These are phyloP conservation scores for Crotophaga sulcirostris DNA, from an alignment of 2,113 vertebrate genomes.

Conservation along the genomic window DNA sequence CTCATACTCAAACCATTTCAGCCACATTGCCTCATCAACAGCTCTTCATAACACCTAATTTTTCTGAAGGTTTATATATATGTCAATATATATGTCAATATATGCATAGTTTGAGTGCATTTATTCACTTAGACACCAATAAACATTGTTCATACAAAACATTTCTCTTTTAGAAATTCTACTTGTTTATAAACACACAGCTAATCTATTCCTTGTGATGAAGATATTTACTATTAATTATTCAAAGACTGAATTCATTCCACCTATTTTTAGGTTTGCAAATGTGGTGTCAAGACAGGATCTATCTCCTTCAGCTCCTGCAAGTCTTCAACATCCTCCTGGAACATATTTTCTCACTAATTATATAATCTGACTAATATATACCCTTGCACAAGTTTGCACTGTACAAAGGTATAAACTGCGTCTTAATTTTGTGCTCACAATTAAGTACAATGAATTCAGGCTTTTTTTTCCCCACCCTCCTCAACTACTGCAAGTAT, in stretches of 20 bases:
- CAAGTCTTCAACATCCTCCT: not conserved
- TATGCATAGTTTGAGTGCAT: not conserved
- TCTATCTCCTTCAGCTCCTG: not conserved
- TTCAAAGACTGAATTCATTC: not conserved
- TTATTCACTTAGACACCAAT: not conserved
- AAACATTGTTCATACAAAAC: not conserved
- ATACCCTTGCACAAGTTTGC: not conserved
- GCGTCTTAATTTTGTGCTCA: not conserved
- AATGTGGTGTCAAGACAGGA: not conserved
- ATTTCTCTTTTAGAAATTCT: not conserved
- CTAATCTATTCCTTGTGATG: not conserved
- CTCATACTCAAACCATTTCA: fast-evolving
- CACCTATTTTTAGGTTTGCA: not conserved
- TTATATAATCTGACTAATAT: not conserved
- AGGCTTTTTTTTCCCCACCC: not conserved
- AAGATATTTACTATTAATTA: not conserved
- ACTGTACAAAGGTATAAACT: not conserved
- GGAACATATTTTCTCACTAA: not conserved
- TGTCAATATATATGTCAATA: not conserved
- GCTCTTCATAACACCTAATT: not conserved
- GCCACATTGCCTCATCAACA: not conserved
- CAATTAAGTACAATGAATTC: not conserved
- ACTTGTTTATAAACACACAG: not conserved
- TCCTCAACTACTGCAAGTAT: not conserved
- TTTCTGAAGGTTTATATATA: not conserved